Base-by-base conservation (phyloP, 2,797 vertebrate genomes). In the Sebastes itinus region DNA sequence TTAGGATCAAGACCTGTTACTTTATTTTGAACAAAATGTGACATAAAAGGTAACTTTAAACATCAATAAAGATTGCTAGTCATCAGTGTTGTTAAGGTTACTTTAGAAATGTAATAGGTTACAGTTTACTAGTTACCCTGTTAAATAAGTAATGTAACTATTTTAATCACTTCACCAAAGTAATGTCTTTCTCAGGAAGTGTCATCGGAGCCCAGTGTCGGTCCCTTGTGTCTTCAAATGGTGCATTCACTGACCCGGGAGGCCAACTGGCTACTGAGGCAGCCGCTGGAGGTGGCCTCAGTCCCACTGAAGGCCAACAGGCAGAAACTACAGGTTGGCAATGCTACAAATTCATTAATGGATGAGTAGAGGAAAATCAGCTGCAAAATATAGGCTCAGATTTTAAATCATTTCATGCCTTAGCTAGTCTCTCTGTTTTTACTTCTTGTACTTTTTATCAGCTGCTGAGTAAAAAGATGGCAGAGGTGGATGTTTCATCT, bases 281-380 rank as follows among this genome's bases (percentile, higher is more conserved):
- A 93, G 76, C 87, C 82, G 0, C 55, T 90, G 23, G 85, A 93
- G 52, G 79, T 87, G 35, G 82, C 92, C 20, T 73, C 90, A 72
- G 85, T 80, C 76, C 20, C 80, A 73, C 87, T 93, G 71, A 89
- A 89, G 69, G 81, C 84, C 16, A 87, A 72, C 12, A 81, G 90
- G 84, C 88, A 94, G 72, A 90, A 85, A 83, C 59, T 93, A 76
- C 94, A 95, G 92, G 96, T 96, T 69, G 69, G 76, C 1, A 64
- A 65, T 70, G 9, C 16, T 64, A 42, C 11, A 64, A 13, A 56
- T 42, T 0, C 30, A 33, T 23, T 27, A 30, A 60, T 20, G 16
- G 3, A 55, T 61, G 23, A 11, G 1, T 22, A 16, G 1, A 11
- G 27, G 20, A 14, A 35, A 77, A 72, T 20, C 11, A 49, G 7